Conservation (phyloP, 2,113 vertebrate species). For the Syngnathoides biaculeatus region DNA sequence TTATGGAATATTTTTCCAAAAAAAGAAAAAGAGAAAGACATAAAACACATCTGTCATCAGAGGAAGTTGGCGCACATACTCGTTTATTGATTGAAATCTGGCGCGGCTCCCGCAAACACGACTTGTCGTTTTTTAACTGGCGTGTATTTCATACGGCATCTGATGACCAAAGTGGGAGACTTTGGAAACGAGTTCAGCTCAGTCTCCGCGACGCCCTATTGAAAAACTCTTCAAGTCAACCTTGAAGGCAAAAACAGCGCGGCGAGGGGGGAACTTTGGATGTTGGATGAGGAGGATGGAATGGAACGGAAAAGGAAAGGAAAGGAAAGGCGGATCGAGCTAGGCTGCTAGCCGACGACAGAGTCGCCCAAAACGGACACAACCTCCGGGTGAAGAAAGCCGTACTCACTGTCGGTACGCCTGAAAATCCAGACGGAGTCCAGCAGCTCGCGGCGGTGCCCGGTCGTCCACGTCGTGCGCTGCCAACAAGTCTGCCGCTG, state of each 20-base stretch:
- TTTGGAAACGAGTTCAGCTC: too few species aligned
- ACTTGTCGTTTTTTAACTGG: not conserved
- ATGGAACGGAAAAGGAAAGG: constrained; percentile 15
- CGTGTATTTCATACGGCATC: not conserved
- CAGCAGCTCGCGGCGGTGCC: constrained; percentile 50
- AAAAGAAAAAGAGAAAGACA: too few species aligned
- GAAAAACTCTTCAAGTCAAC: not conserved
- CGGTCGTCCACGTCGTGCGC: constrained; percentile 60
- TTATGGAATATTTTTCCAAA: constrained; percentile 5
- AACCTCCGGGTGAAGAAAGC: constrained; percentile 43
- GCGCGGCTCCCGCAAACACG: too few species aligned
- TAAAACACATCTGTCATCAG: not conserved
- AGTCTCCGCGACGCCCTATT: not conserved
- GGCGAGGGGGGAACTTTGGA: not conserved
- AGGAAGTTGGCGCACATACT: too few species aligned
- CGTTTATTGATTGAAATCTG: constrained; percentile 1
- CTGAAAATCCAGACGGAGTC: constrained; percentile 60
- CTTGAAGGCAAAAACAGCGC: not conserved
- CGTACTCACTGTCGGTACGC: constrained; percentile 64
- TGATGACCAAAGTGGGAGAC: not conserved
- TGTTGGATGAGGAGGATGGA: constrained; percentile 27
- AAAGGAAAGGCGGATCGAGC: constrained; percentile 54
- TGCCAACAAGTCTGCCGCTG: constrained; percentile 47
- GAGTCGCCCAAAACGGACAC: constrained; percentile 42
- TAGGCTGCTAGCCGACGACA: constrained; percentile 39